A percentile compares a stretch with the other conserved stretches of the same genome.
phyloP scores from a whole-genome alignment of 2,888 invertebrate genomes.

The Latrodectus elegans region DNA sequence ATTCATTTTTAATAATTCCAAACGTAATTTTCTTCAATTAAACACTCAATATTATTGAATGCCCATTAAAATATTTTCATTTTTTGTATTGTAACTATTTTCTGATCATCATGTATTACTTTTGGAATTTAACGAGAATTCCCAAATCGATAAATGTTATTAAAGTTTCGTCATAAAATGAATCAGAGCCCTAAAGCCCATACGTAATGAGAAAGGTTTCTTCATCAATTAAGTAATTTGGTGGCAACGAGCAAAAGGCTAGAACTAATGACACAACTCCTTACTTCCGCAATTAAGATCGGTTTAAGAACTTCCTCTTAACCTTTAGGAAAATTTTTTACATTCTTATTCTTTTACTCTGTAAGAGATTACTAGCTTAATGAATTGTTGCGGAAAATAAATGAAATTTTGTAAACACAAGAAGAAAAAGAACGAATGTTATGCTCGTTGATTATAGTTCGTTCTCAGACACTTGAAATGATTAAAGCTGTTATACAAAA shows the following conservation, averaged over 20 bases:
- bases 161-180: conserved; percentile 24
- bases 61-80: no score
- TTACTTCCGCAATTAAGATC: conserved; percentile 36
- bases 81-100: no score
- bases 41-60: no score
- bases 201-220: conserved; percentile 34
- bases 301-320: conserved; percentile 20
- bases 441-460: background rate
- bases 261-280: conserved; percentile 33
- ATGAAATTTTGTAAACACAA: background rate
- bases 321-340: conserved; percentile 5
- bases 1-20: no score
- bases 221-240: conserved; percentile 46
- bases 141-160: conserved; percentile 25
- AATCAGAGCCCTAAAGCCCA: background rate
- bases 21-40: no score
- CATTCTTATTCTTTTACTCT: background rate
- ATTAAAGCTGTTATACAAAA: background rate
- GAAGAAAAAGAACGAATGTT: conserved; percentile 1
- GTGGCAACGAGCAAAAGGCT: conserved; percentile 21
- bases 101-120: no score
- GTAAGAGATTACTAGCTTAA: conserved; percentile 22
- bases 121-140: background rate
- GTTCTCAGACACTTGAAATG: background rate
- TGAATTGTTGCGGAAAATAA: conserved; percentile 35